A percentile compares a stretch with the other conserved stretches of the same genome.
Evolutionary conservation across 2,797 vertebrate species (phyloP).

Genomic region (Geotrypetes seraphini): DNA sequence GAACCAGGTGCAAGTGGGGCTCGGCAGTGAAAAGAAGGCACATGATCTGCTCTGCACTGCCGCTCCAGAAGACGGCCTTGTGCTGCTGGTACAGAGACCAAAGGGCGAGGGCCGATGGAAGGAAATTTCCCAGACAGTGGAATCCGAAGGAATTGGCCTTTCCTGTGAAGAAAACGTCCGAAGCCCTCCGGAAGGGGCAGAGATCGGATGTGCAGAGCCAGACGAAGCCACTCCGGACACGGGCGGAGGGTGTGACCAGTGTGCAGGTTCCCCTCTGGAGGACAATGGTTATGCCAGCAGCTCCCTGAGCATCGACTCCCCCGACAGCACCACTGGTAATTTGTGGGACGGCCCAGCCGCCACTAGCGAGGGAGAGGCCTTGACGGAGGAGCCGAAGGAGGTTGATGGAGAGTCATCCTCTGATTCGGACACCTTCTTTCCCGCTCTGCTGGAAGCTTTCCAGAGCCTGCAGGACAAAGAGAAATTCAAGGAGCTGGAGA

Average conservation of each 20-base stretch:
- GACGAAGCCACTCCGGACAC: conserved; percentile 11
- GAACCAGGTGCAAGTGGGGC: conserved; percentile 51
- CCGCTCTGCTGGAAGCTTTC: conserved; percentile 66
- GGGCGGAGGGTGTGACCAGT: conserved; percentile 14
- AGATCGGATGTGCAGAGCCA: conserved; percentile 41
- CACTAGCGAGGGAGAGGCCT: conserved; percentile 22
- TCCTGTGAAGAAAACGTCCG: conserved; percentile 52
- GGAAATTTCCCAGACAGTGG: conserved; percentile 1
- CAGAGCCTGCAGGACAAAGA: conserved; percentile 82
- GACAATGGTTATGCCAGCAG: conserved; percentile 69
- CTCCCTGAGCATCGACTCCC: conserved; percentile 69
- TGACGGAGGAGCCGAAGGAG: accelerated
- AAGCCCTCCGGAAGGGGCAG: conserved; percentile 81
- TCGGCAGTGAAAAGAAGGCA: conserved; percentile 37
- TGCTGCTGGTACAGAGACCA: conserved; percentile 60
- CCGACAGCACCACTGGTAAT: conserved; percentile 26
- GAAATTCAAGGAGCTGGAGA: conserved; percentile 86
- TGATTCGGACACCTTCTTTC: conserved; percentile 28
- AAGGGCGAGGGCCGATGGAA: conserved; percentile 38
- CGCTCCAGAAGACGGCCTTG: conserved; percentile 45
- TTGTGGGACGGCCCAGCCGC: conserved; percentile 19
- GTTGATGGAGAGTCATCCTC: conserved; percentile 6
- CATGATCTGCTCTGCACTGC: conserved; percentile 22
- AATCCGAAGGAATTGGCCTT: not conserved
- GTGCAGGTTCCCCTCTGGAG: conserved; percentile 65